A percentile compares a stretch with the other conserved stretches of the same genome.
Conservation (phyloP, 2,888 invertebrate genomes). For the Nebria salina region DNA sequence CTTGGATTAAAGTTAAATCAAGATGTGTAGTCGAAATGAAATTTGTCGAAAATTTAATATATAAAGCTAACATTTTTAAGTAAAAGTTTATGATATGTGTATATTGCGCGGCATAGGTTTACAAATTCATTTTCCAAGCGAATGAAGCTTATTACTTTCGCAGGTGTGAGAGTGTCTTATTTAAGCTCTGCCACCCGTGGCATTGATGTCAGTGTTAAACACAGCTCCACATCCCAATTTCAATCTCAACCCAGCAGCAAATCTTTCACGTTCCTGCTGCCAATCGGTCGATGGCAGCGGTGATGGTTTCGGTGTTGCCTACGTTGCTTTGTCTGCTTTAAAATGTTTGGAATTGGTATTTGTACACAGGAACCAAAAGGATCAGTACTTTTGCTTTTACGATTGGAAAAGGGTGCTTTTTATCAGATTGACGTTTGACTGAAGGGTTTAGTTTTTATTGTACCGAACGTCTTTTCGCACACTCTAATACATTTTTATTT, state of each 20-base stretch:
- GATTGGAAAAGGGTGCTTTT: neutral
- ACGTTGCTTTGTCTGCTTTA: neutral
- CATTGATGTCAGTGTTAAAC: neutral
- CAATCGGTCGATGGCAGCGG: neutral
- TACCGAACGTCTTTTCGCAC: no score
- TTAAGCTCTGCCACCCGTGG: neutral
- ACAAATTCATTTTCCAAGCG: conserved; percentile 42
- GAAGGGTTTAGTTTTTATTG: neutral
- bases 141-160: conserved; percentile 16
- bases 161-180: conserved; percentile 16
- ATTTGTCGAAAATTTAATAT: neutral
- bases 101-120: conserved; percentile 39
- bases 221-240: neutral
- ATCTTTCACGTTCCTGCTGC: neutral
- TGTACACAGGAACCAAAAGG: neutral
- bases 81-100: conserved; percentile 41
- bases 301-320: neutral
- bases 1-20: no score
- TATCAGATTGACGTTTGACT: conserved; percentile 1
- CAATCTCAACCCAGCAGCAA: neutral
- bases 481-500: no score
- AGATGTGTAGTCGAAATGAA: neutral
- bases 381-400: neutral
- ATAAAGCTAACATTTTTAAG: conserved; percentile 13
- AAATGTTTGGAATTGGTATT: neutral